phyloP scores from a whole-genome alignment of 2,797 vertebrate genomes.

The Nothura maculosa region DNA sequence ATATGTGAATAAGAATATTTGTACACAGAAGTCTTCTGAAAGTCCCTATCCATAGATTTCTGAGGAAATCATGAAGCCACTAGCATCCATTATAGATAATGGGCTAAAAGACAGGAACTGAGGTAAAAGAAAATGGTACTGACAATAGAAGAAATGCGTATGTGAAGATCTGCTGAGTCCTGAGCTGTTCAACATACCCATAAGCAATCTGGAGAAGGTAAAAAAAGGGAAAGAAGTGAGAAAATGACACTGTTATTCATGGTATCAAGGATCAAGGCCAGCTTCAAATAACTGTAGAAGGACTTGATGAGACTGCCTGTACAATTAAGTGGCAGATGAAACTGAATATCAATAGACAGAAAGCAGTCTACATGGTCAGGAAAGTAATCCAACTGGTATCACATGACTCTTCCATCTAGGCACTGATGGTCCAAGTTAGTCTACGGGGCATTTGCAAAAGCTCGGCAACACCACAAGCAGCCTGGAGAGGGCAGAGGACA shows the following conservation, averaged over 20 bases:
- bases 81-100: background rate
- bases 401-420: background rate
- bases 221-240: background rate
- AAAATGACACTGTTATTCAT: background rate
- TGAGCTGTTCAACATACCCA: background rate
- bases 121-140: background rate
- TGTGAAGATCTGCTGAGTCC: background rate
- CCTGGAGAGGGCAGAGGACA: background rate
- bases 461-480: background rate
- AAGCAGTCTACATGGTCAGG: background rate
- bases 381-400: background rate
- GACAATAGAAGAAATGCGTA: background rate
- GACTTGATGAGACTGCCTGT: background rate
- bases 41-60: background rate
- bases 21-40: background rate
- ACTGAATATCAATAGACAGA: background rate
- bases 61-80: background rate
- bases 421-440: background rate
- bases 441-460: background rate
- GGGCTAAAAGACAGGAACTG: background rate
- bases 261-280: background rate
- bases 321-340: background rate
- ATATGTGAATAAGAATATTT: background rate
- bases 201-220: background rate
- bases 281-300: background rate